Evolutionary conservation across 2,888 invertebrate species (phyloP).

Genomic region (Bombyx huttoni): DNA sequence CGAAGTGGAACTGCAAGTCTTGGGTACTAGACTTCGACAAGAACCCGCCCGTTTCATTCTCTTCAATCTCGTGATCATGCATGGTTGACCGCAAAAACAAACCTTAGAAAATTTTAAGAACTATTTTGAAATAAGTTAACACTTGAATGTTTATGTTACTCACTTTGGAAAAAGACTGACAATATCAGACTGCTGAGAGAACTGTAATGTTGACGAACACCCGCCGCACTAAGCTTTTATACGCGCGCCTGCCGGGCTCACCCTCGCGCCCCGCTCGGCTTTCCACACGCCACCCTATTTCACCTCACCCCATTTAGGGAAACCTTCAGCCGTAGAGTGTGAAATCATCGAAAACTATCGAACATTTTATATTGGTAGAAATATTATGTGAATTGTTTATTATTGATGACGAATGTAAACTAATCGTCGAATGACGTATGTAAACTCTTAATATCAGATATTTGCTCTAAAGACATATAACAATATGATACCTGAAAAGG

Average conservation of each 20-base stretch:
- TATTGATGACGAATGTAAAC: neutral
- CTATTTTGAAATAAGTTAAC: too few species aligned
- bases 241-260: neutral
- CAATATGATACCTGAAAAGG: too few species aligned
- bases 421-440: too few species aligned
- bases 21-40: slow-evolving; percentile 18
- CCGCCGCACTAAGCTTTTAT: neutral
- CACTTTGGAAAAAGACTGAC: neutral
- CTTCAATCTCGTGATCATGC: slow-evolving; percentile 15
- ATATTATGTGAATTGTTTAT: neutral
- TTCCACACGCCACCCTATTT: neutral
- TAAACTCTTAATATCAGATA: too few species aligned
- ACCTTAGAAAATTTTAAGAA: neutral
- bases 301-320: neutral
- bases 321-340: neutral
- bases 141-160: neutral
- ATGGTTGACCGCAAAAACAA: slow-evolving; percentile 6
- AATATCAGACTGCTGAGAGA: neutral
- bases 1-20: slow-evolving; percentile 14
- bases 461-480: too few species aligned
- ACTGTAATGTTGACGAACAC: neutral
- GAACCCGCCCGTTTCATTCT: slow-evolving; percentile 9
- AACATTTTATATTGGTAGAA: neutral
- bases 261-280: neutral
- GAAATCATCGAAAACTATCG: neutral